Base-by-base conservation (phyloP, 2,888 invertebrate species). In the Palloptera scutellata region DNA sequence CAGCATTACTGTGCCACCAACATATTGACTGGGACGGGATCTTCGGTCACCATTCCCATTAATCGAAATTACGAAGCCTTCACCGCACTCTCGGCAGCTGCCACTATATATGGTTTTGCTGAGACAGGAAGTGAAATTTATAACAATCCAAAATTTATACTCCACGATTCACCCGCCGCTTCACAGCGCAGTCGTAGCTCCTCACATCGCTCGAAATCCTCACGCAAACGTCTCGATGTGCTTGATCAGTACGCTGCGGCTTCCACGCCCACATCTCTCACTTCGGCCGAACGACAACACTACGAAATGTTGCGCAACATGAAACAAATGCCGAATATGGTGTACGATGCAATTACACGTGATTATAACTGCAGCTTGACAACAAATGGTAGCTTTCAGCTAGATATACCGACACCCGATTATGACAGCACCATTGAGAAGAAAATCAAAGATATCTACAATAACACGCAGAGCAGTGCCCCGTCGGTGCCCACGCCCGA, bases 311-410 rank as follows among this genome's bases (percentile, higher is more conserved):
- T 84, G 65, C 75, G 83, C 6, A 83, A 79, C 54, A 81, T 83
- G 77, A 82, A 84, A 42, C 80, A 79, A 66, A 83, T 88, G 77
- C 89, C 90, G 0, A 90, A 91, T 78, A 89, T 90, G 78, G 88
- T 91, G 0, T 89, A 90, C 72, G 90, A 91, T 80, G 89, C 91
- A 0, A 86, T 91, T 72, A 89, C 87, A 51, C 86, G 81, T 1
- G 85, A 85, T 61, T 83, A 78, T 55, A 77, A 77, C 12, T 74
- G 77, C 1, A 76, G 80, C 1, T 73, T 74, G 0, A 68, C 51
- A 13, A 66, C 72, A 1, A 67, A 70, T 40, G 69, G 75, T 9
- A 78, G 75, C 64, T 76, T 72, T 54, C 74, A 72, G 17, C 67
- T 80, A 45, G 81, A 82, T 5, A 84, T 85, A 20, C 85, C 85